Evolutionary conservation across 2,113 vertebrate species (phyloP), one percentile per base, ranked within the genome.

Genomic region (Coryphaenoides rupestris): DNA sequence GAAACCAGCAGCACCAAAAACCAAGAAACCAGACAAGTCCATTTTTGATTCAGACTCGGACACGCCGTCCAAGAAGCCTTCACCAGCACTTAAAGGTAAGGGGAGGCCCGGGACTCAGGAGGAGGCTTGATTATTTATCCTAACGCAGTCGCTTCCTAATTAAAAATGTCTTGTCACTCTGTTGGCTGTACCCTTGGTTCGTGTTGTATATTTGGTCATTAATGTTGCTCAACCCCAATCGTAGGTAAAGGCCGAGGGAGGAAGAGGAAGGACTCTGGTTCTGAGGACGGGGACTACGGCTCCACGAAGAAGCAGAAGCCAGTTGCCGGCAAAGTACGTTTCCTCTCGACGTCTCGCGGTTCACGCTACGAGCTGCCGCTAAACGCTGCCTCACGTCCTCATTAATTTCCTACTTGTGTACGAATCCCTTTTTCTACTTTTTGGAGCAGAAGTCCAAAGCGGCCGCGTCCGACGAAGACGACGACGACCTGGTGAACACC

Each of bases 1-100:
- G 87, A 95, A 95, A 87, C 24, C 92, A 73, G 76, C 87, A 71
- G 76, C 86, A 70, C 89, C 94, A 85, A 81, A 97, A 94, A 81
- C 92, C 86, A 98, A 95, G 92, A 99, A 95, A 80, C 85, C 93
- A 33, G 95, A 98, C 80, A 88, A 90, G 68, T 78, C 93, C 13
- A 90, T 95, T 84, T 98, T 94, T 75, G 97, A 99, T 80, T 98
- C 95, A 0, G 97, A 99, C 81, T 97, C 95, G 5, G 97, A 98
- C 84, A 92, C 93, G 0, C 93, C 89, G 23, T 84, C 91, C 77
- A 92, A 93, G 92, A 98, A 95, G 80, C 77, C 87, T 24, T 47
- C 89, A 81, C 69, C 89, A 54, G 71, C 90, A 60, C 87, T 91
- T 54, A 99, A 96, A 94, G 92, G 95, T 94, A 61, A 24, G 5